Conservation (phyloP, 2,113 vertebrate species). For the Falco punctatus region DNA sequence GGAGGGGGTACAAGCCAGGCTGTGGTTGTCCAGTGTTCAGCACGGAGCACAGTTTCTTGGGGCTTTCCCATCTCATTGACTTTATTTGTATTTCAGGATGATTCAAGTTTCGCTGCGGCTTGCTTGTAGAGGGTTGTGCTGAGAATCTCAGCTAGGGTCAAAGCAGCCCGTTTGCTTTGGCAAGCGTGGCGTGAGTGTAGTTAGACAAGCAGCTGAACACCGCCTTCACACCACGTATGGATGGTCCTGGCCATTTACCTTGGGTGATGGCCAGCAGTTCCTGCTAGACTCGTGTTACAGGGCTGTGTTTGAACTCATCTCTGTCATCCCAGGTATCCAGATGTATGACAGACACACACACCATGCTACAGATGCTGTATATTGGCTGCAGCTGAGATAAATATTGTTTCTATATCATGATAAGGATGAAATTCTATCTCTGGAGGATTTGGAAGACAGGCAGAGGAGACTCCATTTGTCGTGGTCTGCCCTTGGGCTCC, state of each 20-base stretch:
- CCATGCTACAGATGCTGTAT: not conserved
- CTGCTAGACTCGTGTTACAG: not conserved
- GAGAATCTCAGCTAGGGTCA: not conserved
- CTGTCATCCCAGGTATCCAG: not conserved
- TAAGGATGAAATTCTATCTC: not conserved
- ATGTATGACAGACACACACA: not conserved
- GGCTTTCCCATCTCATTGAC: not conserved
- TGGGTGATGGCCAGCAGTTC: constrained; percentile 13
- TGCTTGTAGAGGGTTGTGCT: not conserved
- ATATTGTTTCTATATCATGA: constrained; percentile 2
- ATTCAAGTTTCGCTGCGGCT: not conserved
- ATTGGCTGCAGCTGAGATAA: constrained; percentile 49
- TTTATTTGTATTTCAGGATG: not conserved
- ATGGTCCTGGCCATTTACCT: not conserved
- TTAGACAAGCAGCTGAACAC: not conserved
- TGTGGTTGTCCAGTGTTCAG: not conserved
- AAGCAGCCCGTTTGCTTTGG: constrained; percentile 29
- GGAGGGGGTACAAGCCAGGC: not conserved
- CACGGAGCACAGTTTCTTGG: not conserved
- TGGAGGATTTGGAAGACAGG: not conserved
- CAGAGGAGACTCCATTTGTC: not conserved
- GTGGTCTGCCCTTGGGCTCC: not conserved
- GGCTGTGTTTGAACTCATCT: not conserved
- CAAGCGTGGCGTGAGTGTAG: fast-evolving
- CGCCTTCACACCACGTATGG: fast-evolving